Percentiles rank a stretch among this genome's conserved stretches.
Evolutionary conservation across 2,888 invertebrate species (phyloP).

Genomic region (Argyra leucocephala): DNA sequence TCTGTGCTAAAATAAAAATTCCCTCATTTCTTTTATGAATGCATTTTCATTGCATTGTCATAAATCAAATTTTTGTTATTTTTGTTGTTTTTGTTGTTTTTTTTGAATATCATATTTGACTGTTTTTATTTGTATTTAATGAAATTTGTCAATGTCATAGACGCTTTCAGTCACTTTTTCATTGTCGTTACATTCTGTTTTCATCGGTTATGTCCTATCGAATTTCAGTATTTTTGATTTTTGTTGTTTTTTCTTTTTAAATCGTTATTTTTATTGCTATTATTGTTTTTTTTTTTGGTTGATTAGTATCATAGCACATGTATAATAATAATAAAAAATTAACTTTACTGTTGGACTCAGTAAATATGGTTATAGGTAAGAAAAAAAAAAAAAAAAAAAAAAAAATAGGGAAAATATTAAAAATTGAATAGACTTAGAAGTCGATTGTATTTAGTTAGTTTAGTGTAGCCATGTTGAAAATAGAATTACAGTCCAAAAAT

Average conservation of each 20-base stretch:
- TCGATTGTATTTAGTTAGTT: too few species aligned
- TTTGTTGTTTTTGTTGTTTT: background rate
- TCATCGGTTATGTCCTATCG: background rate
- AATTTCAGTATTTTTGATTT: background rate
- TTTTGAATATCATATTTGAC: too few species aligned
- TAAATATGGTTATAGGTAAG: too few species aligned
- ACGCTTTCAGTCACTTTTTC: constrained; percentile 10
- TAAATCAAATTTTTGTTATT: background rate
- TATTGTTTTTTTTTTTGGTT: background rate
- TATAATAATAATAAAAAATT: too few species aligned
- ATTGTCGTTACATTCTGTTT: constrained; percentile 1
- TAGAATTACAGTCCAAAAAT: too few species aligned
- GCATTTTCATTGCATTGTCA: background rate
- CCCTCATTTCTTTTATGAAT: background rate
- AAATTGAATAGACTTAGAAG: too few species aligned
- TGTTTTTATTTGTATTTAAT: background rate
- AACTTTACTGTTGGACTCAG: background rate
- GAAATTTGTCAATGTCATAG: constrained; percentile 11
- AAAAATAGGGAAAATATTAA: too few species aligned
- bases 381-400: background rate
- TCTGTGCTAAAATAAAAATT: background rate
- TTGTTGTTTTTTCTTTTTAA: too few species aligned
- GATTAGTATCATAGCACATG: background rate
- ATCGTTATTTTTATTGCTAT: background rate
- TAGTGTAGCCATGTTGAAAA: too few species aligned